Conservation (phyloP, 2,888 invertebrate genomes). For the Phaedon cochleariae region DNA sequence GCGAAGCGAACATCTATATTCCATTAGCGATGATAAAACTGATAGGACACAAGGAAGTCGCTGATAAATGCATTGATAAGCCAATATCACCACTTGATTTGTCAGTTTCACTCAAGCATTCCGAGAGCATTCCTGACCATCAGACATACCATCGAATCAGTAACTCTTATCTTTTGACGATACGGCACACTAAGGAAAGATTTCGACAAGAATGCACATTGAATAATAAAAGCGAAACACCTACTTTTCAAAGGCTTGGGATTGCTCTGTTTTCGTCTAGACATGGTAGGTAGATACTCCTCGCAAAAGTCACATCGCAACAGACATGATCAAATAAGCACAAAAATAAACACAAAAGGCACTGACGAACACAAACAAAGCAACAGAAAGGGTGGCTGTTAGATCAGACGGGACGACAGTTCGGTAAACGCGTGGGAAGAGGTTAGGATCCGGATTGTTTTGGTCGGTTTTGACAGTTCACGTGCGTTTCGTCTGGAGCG, state of each 20-base stretch:
- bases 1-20: background rate
- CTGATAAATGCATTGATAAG: conserved; percentile 2
- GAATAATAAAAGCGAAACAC: conserved; percentile 60
- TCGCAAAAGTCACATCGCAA: conserved; percentile 51
- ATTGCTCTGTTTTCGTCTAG: conserved; percentile 95
- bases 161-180: conserved; percentile 11
- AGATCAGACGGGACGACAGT: background rate
- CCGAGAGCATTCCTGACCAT: conserved; percentile 12
- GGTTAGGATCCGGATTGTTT: conserved; percentile 38
- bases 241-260: conserved; percentile 95
- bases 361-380: conserved; percentile 44
- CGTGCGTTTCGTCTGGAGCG: conserved; percentile 44
- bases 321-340: conserved; percentile 40
- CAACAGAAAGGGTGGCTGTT: conserved; percentile 39
- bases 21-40: conserved; percentile 1
- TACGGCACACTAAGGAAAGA: conserved; percentile 12
- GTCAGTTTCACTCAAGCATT: background rate
- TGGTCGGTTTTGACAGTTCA: conserved; percentile 46
- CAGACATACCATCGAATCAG: conserved; percentile 5
- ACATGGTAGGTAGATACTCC: conserved; percentile 69
- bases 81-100: background rate
- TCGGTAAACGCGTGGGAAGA: conserved; percentile 20
- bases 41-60: conserved; percentile 2
- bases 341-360: conserved; percentile 44
- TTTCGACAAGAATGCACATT: conserved; percentile 31